Percentiles rank a stretch among this genome's conserved stretches.
phyloP scores from a whole-genome alignment of 1,140 invertebrate genomes.

The Meloidogyne floridensis region DNA sequence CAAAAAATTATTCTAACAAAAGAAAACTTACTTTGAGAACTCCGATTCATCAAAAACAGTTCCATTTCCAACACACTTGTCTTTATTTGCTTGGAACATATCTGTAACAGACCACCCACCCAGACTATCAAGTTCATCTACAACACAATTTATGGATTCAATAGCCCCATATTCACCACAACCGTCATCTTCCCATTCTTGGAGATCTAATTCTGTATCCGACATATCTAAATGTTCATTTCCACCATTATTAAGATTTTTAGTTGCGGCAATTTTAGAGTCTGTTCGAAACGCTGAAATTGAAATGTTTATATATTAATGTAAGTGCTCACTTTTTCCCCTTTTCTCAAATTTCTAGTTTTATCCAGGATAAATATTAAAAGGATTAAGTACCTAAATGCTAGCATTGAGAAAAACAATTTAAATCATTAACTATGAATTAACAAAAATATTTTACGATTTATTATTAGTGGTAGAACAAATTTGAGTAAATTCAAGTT shows the following conservation, averaged over 20 bases:
- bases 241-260: background rate
- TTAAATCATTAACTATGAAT: too few relatives aligned
- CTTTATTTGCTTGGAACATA: conserved; percentile 28
- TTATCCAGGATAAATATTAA: too few relatives aligned
- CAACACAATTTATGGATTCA: background rate
- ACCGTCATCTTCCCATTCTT: conserved; percentile 3
- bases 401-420: too few relatives aligned
- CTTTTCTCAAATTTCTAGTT: too few relatives aligned
- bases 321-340: too few relatives aligned
- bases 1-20: too few relatives aligned
- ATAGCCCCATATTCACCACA: background rate
- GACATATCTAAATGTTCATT: background rate
- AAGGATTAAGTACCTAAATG: too few relatives aligned
- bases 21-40: conserved; percentile 17
- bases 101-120: conserved; percentile 19
- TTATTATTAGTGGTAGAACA: too few relatives aligned
- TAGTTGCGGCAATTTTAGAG: background rate
- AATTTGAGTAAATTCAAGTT: too few relatives aligned
- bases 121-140: background rate
- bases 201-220: background rate
- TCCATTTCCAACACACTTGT: conserved; percentile 21
- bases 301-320: background rate
- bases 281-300: background rate
- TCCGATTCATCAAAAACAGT: conserved; percentile 19
- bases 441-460: too few relatives aligned